Percentiles rank a stretch among this genome's conserved stretches.
Evolutionary conservation across 2,888 invertebrate species (phyloP).

Genomic region (Caenorhabditis plicata): DNA sequence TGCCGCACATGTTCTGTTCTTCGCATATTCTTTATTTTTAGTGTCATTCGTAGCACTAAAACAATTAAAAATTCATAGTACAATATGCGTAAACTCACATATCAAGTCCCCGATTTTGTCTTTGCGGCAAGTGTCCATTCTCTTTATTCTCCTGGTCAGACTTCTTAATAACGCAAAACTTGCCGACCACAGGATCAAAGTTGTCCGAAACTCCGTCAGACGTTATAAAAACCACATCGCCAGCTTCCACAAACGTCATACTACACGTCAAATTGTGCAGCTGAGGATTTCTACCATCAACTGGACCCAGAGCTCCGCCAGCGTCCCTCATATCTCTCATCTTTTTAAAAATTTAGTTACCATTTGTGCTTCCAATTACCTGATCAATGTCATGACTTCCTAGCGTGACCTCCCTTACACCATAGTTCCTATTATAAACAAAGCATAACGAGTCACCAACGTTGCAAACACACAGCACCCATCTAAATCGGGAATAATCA

Average conservation of each 20-base stretch:
- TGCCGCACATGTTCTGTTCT: slow-evolving; percentile 53
- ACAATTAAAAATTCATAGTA: background rate
- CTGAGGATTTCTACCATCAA: slow-evolving; percentile 82
- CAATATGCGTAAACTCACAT: slow-evolving; percentile 18
- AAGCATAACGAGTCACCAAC: slow-evolving; percentile 88
- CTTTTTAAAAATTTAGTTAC: no score
- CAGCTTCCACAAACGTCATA: slow-evolving; percentile 76
- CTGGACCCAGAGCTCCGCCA: slow-evolving; percentile 83
- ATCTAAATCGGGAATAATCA: slow-evolving; percentile 53
- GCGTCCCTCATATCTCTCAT: slow-evolving; percentile 87
- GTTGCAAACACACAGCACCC: slow-evolving; percentile 81
- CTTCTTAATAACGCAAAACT: slow-evolving; percentile 73
- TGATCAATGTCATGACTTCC: slow-evolving; percentile 79
- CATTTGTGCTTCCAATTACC: no score
- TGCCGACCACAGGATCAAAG: slow-evolving; percentile 87
- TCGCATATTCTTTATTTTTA: slow-evolving; percentile 35
- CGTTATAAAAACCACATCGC: slow-evolving; percentile 83
- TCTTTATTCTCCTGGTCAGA: slow-evolving; percentile 44
- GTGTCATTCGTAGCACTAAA: slow-evolving; percentile 22
- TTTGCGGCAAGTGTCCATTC: slow-evolving; percentile 35
- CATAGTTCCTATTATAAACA: slow-evolving; percentile 77
- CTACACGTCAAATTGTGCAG: slow-evolving; percentile 80
- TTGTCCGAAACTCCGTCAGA: slow-evolving; percentile 89
- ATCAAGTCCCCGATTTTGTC: slow-evolving; percentile 35
- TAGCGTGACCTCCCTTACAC: slow-evolving; percentile 75